These are phyloP conservation scores for Cyprinella venusta DNA, from an alignment of 2,797 vertebrate species.

Conservation along the genomic window DNA sequence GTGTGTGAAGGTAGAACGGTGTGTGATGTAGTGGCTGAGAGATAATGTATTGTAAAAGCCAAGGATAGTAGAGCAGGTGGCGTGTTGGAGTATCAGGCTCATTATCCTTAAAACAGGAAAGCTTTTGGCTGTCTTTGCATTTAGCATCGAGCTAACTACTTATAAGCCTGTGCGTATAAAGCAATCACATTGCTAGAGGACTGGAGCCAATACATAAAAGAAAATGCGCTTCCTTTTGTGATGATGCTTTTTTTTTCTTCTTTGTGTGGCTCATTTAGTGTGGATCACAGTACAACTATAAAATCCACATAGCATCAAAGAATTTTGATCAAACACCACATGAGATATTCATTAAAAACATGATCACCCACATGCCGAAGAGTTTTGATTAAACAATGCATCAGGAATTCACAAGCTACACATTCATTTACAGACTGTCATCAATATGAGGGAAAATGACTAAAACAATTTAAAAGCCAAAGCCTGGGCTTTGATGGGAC, in stretches of 20 bases:
- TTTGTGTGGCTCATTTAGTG: slow-evolving; percentile 39
- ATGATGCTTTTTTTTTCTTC: slow-evolving; percentile 25
- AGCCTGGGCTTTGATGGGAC: slow-evolving; percentile 41
- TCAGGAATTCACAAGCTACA: slow-evolving; percentile 47
- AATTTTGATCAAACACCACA: slow-evolving; percentile 42
- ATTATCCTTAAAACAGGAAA: slow-evolving; percentile 39
- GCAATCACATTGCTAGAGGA: neutral
- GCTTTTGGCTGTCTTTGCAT: slow-evolving; percentile 40
- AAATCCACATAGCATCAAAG: slow-evolving; percentile 51
- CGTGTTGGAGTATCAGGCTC: slow-evolving; percentile 44
- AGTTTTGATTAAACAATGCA: slow-evolving; percentile 52
- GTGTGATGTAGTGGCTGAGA: slow-evolving; percentile 22
- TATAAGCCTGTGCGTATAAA: slow-evolving; percentile 20
- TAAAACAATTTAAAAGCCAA: slow-evolving; percentile 44
- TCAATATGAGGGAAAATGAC: slow-evolving; percentile 22
- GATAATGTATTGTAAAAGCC: slow-evolving; percentile 38
- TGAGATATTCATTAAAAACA: slow-evolving; percentile 24
- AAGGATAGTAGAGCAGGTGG: slow-evolving; percentile 40
- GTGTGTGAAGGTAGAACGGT: slow-evolving; percentile 38
- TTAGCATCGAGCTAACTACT: slow-evolving; percentile 29
- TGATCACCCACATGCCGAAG: slow-evolving; percentile 42
- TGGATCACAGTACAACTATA: slow-evolving; percentile 28
- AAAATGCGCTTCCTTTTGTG: slow-evolving; percentile 7
- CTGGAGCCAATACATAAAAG: slow-evolving; percentile 11
- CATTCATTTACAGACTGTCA: slow-evolving; percentile 33